Evolutionary conservation across 2,797 vertebrate genomes (phyloP).

Genomic region (Oryzias sinensis): DNA sequence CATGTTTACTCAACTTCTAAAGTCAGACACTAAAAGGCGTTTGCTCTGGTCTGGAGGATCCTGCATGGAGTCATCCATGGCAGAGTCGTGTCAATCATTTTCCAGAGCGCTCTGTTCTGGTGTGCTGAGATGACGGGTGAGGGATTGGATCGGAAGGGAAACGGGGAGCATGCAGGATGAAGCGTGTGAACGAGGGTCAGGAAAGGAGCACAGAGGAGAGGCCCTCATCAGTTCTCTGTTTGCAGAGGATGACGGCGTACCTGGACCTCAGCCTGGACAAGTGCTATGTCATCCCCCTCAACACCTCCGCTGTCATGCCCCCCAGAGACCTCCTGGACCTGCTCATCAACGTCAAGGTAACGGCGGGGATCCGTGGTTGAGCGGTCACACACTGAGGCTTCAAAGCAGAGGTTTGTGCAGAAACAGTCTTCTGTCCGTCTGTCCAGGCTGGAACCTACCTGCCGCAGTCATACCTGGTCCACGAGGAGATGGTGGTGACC

Average conservation of each 20-base stretch:
- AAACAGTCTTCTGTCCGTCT: not conserved
- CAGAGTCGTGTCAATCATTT: too few species aligned
- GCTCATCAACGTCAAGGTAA: slow-evolving; percentile 90
- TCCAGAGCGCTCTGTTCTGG: too few species aligned
- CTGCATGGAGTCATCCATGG: too few species aligned
- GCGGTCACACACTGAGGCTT: not conserved
- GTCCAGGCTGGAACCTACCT: slow-evolving; percentile 90
- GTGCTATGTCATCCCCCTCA: slow-evolving; percentile 95
- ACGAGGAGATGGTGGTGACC: slow-evolving; percentile 95
- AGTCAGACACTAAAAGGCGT: too few species aligned
- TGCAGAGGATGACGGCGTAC: slow-evolving; percentile 92
- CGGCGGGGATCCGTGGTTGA: not conserved
- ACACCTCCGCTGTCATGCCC: slow-evolving; percentile 95
- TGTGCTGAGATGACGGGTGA: too few species aligned
- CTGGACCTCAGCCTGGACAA: slow-evolving; percentile 94
- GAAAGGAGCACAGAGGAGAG: too few species aligned
- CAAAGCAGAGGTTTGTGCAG: too few species aligned
- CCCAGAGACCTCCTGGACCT: slow-evolving; percentile 91
- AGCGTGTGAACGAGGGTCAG: too few species aligned
- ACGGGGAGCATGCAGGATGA: too few species aligned
- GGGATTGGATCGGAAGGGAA: too few species aligned
- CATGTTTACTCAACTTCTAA: too few species aligned
- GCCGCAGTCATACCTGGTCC: slow-evolving; percentile 94
- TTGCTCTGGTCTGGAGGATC: too few species aligned
- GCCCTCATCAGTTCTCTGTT: slow-evolving; percentile 1